A percentile compares a stretch with the other conserved stretches of the same genome.
Conservation (phyloP, 2,888 invertebrate genomes). For the Hermaeophaga mercurialis region DNA sequence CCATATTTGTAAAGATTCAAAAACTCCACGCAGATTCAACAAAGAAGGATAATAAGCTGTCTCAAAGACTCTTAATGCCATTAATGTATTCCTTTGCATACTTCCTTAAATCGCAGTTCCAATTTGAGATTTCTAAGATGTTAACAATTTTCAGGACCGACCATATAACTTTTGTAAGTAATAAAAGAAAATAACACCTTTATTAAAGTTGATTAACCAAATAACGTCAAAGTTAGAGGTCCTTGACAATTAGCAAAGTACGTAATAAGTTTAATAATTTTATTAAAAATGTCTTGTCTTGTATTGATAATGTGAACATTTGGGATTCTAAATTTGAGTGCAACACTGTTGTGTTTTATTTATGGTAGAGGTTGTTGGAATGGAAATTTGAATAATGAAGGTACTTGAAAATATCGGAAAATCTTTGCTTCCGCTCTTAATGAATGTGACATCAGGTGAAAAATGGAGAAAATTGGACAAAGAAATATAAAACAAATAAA, state of each 20-base stretch:
- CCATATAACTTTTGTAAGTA: too few species aligned
- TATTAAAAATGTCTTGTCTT: too few species aligned
- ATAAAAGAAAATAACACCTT: too few species aligned
- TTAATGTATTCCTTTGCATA: not conserved
- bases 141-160: not conserved
- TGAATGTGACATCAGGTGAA: not conserved
- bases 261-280: too few species aligned
- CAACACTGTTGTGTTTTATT: not conserved
- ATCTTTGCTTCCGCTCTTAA: not conserved
- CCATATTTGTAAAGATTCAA: not conserved
- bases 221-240: too few species aligned
- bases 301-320: too few species aligned
- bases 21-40: constrained; percentile 1
- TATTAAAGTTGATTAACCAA: too few species aligned
- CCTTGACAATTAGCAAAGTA: too few species aligned
- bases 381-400: not conserved
- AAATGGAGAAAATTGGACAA: not conserved
- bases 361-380: not conserved
- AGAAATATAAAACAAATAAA: not conserved
- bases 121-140: not conserved
- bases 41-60: not conserved
- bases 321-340: too few species aligned
- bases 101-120: not conserved
- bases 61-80: not conserved
- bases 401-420: not conserved